Evolutionary conservation across 1,140 invertebrate species (phyloP).

Genomic region (Papilio helenus): DNA sequence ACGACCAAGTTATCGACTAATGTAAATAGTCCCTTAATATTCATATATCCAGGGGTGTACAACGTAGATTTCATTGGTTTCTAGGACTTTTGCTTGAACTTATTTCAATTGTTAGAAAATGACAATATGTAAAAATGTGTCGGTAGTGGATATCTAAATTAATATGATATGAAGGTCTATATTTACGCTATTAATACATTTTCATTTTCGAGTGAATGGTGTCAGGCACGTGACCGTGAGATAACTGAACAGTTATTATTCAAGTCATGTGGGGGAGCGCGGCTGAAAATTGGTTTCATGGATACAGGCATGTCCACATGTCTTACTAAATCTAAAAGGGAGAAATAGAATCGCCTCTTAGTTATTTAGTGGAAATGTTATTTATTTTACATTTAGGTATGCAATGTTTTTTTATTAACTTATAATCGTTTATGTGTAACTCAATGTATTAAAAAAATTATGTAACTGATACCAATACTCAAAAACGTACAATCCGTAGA

Average conservation of each 20-base stretch:
- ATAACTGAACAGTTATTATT: constrained; percentile 24
- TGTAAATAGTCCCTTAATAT: too few species aligned
- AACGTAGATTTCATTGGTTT: too few species aligned
- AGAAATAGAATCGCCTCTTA: constrained; percentile 14
- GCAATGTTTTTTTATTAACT: too few species aligned
- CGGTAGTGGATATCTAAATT: neutral
- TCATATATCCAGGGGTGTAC: too few species aligned
- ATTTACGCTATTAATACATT: constrained; percentile 11
- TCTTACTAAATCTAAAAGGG: constrained; percentile 27
- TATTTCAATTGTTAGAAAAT: too few species aligned
- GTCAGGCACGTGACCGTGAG: constrained; percentile 15
- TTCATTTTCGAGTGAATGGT: neutral
- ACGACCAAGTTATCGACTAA: too few species aligned
- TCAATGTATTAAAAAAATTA: neutral
- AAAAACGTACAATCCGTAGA: neutral
- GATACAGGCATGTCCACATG: constrained; percentile 25
- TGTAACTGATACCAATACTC: neutral
- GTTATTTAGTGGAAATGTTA: constrained; percentile 9
- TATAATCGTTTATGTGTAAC: too few species aligned
- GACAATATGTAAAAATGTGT: too few species aligned
- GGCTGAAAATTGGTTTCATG: constrained; percentile 30
- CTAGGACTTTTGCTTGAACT: too few species aligned
- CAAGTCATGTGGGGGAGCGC: constrained; percentile 22
- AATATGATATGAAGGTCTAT: too few species aligned
- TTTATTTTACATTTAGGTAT: neutral